phyloP scores from a whole-genome alignment of 1,140 invertebrate species.

The Orius laevigatus region DNA sequence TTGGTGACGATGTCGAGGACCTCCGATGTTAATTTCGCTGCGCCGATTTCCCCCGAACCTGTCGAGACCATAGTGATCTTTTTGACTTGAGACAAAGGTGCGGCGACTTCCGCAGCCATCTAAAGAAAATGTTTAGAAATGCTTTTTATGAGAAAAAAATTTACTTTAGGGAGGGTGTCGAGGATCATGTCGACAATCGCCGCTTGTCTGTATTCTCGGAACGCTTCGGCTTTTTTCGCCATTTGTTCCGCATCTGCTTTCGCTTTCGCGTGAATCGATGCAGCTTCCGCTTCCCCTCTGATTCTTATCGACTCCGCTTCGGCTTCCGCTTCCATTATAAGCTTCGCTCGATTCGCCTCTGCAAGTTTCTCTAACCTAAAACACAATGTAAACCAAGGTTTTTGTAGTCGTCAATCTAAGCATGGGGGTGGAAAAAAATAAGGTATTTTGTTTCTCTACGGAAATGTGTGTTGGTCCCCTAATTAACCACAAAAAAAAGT shows the following conservation, averaged over 20 bases:
- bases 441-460: too few species aligned
- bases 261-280: slow-evolving; percentile 82
- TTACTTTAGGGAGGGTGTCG: slow-evolving; percentile 86
- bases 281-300: slow-evolving; percentile 81
- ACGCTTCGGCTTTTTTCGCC: slow-evolving; percentile 91
- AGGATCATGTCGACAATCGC: slow-evolving; percentile 96
- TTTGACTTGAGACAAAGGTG: slow-evolving; percentile 79
- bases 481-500: too few species aligned
- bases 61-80: slow-evolving; percentile 90
- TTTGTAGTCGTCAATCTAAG: too few species aligned
- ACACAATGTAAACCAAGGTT: slow-evolving; percentile 12
- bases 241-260: slow-evolving; percentile 93
- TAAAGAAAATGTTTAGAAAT: too few species aligned
- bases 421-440: too few species aligned
- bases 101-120: slow-evolving; percentile 90
- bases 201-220: slow-evolving; percentile 88
- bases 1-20: slow-evolving; percentile 80
- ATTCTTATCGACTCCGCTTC: slow-evolving; percentile 76
- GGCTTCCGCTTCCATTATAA: slow-evolving; percentile 82
- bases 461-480: too few species aligned
- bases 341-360: slow-evolving; percentile 71
- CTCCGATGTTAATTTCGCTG: slow-evolving; percentile 83
- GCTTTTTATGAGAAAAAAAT: too few species aligned
- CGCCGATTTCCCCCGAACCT: slow-evolving; percentile 80
- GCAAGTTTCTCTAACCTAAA: slow-evolving; percentile 76